phyloP scores from a whole-genome alignment of 2,888 invertebrate species.

The Conistra vaccinii region DNA sequence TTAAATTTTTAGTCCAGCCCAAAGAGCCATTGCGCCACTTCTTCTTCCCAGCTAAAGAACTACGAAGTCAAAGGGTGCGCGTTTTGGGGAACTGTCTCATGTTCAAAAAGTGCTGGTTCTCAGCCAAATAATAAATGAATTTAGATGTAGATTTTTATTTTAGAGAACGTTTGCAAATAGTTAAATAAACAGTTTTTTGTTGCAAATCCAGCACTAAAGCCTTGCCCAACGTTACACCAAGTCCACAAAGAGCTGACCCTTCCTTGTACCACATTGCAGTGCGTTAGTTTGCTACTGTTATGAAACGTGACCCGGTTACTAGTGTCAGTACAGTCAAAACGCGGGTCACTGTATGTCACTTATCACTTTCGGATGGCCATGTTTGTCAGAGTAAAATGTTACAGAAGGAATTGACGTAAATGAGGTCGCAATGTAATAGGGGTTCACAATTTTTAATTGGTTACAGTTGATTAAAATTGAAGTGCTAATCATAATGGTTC shows the following conservation, averaged over 20 bases:
- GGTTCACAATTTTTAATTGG: not conserved
- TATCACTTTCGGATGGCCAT: slow-evolving; percentile 35
- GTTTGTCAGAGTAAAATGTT: not conserved
- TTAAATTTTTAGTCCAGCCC: not conserved
- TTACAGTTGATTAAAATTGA: not conserved
- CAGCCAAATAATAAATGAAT: not conserved
- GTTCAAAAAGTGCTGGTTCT: not conserved
- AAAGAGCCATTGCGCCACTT: not conserved
- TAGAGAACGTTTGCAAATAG: not conserved
- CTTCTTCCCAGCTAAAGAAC: not conserved
- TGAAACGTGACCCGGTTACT: slow-evolving; percentile 71
- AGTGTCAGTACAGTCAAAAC: slow-evolving; percentile 53
- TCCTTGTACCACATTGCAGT: slow-evolving; percentile 55
- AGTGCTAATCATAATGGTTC: not conserved
- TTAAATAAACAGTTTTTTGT: not conserved
- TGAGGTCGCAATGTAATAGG: too few relatives aligned
- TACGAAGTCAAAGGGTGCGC: too few relatives aligned
- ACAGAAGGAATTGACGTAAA: not conserved
- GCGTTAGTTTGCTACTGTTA: slow-evolving; percentile 57
- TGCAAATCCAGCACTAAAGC: slow-evolving; percentile 19
- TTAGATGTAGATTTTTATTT: too few relatives aligned
- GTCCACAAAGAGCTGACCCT: slow-evolving; percentile 39
- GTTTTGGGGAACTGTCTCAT: not conserved
- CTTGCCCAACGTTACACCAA: slow-evolving; percentile 40
- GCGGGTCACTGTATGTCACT: slow-evolving; percentile 56